Percentiles rank a stretch among this genome's conserved stretches.
Conservation (phyloP, 2,113 vertebrate genomes). For the Chaenocephalus aceratus region DNA sequence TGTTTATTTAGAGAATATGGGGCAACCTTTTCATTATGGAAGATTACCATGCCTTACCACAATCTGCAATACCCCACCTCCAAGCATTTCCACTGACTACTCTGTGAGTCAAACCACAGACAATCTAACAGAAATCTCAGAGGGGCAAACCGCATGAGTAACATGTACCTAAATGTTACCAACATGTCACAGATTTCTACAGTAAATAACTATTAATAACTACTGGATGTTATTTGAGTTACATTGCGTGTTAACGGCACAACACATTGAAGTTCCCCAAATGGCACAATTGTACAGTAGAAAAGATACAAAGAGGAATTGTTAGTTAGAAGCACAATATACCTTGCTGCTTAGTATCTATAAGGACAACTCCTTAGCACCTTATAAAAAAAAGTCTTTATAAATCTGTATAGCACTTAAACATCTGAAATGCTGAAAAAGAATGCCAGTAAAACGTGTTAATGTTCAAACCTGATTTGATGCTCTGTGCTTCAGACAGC, state of each 20-base stretch:
- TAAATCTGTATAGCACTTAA: not conserved
- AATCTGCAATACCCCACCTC: constrained; percentile 9
- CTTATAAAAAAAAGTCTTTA: not conserved
- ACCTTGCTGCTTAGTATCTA: not conserved
- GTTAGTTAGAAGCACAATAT: no score
- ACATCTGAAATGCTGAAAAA: not conserved
- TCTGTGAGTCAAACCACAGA: constrained; percentile 22
- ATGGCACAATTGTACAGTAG: not conserved
- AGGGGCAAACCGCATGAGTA: not conserved
- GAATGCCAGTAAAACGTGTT: not conserved
- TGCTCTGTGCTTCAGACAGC: constrained; percentile 32
- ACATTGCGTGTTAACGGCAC: not conserved
- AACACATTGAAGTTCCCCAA: not conserved
- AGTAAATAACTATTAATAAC: not conserved
- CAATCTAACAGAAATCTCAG: not conserved
- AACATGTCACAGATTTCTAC: not conserved
- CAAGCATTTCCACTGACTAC: constrained; percentile 44
- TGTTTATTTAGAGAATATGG: constrained; percentile 29
- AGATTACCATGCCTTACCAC: constrained; percentile 1
- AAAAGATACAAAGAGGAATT: not conserved
- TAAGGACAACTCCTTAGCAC: not conserved
- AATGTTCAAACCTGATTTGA: constrained; percentile 65
- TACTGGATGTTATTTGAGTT: not conserved
- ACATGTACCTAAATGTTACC: not conserved
- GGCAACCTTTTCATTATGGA: not conserved